Evolutionary conservation across 2,888 invertebrate genomes (phyloP).

Genomic region (Agriopis aurantiaria): DNA sequence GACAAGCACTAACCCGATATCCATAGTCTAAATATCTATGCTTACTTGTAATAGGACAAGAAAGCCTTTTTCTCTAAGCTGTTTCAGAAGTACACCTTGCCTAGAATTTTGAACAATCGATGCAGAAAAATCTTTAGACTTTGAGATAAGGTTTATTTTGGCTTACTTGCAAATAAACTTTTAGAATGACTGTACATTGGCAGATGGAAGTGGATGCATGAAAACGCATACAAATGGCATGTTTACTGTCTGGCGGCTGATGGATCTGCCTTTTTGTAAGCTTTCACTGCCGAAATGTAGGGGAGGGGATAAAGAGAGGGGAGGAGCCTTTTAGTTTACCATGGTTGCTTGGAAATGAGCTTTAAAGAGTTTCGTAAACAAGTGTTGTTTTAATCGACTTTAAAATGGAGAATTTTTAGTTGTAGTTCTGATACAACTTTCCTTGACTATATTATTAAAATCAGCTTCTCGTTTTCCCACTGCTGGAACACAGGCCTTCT

Average conservation of each 20-base stretch:
- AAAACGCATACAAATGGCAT: conserved; percentile 64
- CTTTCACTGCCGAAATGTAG: conserved; percentile 33
- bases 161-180: conserved; percentile 18
- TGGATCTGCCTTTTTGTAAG: conserved; percentile 51
- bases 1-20: too few species aligned
- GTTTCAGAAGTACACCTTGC: background rate
- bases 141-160: conserved; percentile 50
- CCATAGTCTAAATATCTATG: too few species aligned
- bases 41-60: too few species aligned
- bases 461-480: too few species aligned
- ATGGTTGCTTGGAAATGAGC: conserved; percentile 12
- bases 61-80: background rate
- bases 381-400: background rate
- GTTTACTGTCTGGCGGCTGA: conserved; percentile 63
- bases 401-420: too few species aligned
- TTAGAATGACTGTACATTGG: conserved; percentile 25
- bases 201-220: conserved; percentile 52
- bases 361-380: conserved; percentile 3
- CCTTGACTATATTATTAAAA: too few species aligned
- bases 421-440: too few species aligned
- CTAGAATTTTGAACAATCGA: background rate
- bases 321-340: conserved; percentile 28
- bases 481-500: too few species aligned
- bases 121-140: conserved; percentile 35
- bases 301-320: conserved; percentile 20